A percentile compares a stretch with the other conserved stretches of the same genome.
Evolutionary conservation across 2,113 vertebrate species (phyloP).

Genomic region (Taurulus bubalis): DNA sequence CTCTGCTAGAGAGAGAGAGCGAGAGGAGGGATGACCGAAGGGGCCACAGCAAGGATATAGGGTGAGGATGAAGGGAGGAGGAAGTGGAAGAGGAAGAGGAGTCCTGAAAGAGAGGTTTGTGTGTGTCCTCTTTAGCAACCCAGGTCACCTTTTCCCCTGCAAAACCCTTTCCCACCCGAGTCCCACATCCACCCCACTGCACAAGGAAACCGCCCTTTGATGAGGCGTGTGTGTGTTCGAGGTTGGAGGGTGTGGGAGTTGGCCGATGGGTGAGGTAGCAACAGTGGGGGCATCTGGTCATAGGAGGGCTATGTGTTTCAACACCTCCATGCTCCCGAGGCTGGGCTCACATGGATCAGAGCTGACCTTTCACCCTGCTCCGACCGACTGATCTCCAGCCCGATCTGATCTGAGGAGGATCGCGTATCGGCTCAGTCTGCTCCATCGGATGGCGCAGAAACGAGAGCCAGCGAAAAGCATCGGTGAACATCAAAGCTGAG

Average conservation of each 20-base stretch:
- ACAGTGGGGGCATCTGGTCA: conserved; percentile 45
- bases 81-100: conserved; percentile 51
- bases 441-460: not conserved
- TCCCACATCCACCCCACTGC: conserved; percentile 14
- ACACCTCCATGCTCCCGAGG: conserved; percentile 52
- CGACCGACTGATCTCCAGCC: conserved; percentile 49
- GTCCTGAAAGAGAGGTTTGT: conserved; percentile 71
- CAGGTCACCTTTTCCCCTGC: conserved; percentile 34
- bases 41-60: conserved; percentile 65
- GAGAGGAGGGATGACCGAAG: conserved; percentile 49
- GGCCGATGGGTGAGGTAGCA: conserved; percentile 19
- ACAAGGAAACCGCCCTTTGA: conserved; percentile 49
- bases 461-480: conserved; percentile 30
- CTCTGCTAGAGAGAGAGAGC: conserved; percentile 14
- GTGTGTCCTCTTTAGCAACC: conserved; percentile 47
- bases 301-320: conserved; percentile 57
- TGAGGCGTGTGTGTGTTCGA: conserved; percentile 31
- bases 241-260: conserved; percentile 29
- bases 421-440: not conserved
- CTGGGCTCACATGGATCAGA: conserved; percentile 52
- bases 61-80: conserved; percentile 66
- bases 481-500: conserved; percentile 2
- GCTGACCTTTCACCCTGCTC: conserved; percentile 45
- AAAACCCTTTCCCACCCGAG: conserved; percentile 28
- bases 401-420: conserved; percentile 36